Base-by-base conservation (phyloP, 2,888 invertebrate species). In the Torymus aiolomorphi region DNA sequence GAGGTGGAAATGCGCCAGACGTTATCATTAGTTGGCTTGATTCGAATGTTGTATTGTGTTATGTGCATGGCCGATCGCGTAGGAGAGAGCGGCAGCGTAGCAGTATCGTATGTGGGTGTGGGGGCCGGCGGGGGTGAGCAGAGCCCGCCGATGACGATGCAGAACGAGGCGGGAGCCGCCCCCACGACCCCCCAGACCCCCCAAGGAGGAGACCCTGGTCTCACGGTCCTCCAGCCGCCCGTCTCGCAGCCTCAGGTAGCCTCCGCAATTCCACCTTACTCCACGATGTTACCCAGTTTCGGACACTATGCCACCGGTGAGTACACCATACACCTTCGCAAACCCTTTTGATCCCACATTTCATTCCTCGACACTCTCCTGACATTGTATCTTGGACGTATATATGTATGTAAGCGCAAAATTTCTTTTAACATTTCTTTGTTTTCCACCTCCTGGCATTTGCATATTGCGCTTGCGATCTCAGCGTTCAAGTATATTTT, bases 231-330 rank as follows among this genome's bases (percentile, higher is more conserved):
- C 83, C 94, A 94, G 88, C 93, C 94, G 63, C 92, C 93, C 84
- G 90, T 91, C 86, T 86, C 88, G 84, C 89, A 89, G 85, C 86
- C 88, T 83, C 89, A 89, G 85, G 88, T 89, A 86, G 89, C 90
- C 78, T 88, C 90, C 80, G 87, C 92, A 82, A 91, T 92, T 83
- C 92, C 92, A 82, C 92, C 92, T 84, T 93, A 94, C 86, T 92
- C 93, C 81, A 92, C 94, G 85, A 93, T 94, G 92, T 91, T 94
- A 85, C 94, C 94, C 82, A 94, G 94, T 91, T 94, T 94, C 89
- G 94, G 94, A 91, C 92, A 92, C 85, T 94, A 94, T 88, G 92
- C 94, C 81, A 91, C 94, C 93, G 94, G 94, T 92, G 91, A 92
- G 92, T 92, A 87, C 52, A 16, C 42, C 11, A 92, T 92, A 87